Base-by-base conservation (phyloP, 1,140 invertebrate genomes). In the Trinorchestia longiramus region DNA sequence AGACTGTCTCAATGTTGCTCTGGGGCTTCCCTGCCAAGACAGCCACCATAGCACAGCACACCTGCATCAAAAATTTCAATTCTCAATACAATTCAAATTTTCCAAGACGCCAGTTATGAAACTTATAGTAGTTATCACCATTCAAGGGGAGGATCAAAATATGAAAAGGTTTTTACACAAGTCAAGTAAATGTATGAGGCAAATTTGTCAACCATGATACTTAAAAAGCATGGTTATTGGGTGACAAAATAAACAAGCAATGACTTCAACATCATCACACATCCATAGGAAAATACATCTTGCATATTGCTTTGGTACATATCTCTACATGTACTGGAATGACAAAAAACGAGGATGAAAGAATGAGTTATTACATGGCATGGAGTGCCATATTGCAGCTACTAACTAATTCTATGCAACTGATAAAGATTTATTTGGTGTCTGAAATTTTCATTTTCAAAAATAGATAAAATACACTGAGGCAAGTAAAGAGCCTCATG, bases 11-110 rank as follows among this genome's bases (percentile, higher is more conserved):
- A 23, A 96, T 96, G 95, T 96, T 96, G 53, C 87, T 96, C 62
- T 96, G 96, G 23, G 96, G 96, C 77, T 96, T 96, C 28, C 96
- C 96, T 88, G 96, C 96, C 47, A 96, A 87, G 42, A 96, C 95
- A 44, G 95, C 96, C n/a, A 96, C 96, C 95, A 96, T 95, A n/a
- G 88, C 96, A 92, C 96, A 96, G 95, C 95, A 96, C 44, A 96
- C 90, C 96, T 96, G 96, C 41, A 44, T 42, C 62, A 77, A 36
- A 77, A 77, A 11, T 77, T 23, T 36, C 1, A 77, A 77, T 77
- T 77, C 62, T 77, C n/a, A n/a, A n/a, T n/a, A n/a, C n/a, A n/a
- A n/a, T 77, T 77, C 36, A 36, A 77, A 28, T 77, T 77, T 3
- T 15, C 36, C 62, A 11, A 77, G 28, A 36, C 15, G 62, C 36